These are phyloP conservation scores for Thomomys bottae DNA, from an alignment of 2,113 vertebrate genomes.

Conservation along the genomic window DNA sequence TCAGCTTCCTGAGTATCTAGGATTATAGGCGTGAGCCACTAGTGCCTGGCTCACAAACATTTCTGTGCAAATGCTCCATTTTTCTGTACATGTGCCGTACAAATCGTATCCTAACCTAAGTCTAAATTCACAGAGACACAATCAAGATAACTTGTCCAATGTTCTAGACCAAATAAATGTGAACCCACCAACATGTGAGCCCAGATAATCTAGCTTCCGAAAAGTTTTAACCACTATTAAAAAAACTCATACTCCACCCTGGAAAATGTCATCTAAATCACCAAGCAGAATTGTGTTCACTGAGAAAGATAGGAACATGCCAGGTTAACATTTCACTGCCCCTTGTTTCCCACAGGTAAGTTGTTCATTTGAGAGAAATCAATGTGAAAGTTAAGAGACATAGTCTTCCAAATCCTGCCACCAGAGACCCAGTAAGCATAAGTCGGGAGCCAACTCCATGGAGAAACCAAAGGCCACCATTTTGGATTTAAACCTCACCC, in stretches of 20 bases:
- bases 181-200: background rate
- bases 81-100: background rate
- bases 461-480: background rate
- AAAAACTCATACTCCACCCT: background rate
- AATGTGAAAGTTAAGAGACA: background rate
- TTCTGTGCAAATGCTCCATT: background rate
- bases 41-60: too few species aligned
- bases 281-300: background rate
- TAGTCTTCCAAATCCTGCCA: background rate
- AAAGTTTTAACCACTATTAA: background rate
- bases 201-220: background rate
- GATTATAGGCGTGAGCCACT: too few species aligned
- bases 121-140: background rate
- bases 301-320: background rate
- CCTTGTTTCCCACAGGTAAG: background rate
- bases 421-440: background rate
- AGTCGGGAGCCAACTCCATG: too few species aligned
- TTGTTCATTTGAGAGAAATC: background rate
- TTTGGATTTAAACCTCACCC: background rate
- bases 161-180: background rate
- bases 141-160: background rate
- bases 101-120: background rate
- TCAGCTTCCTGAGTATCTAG: too few species aligned
- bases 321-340: background rate
- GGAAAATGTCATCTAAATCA: background rate